Conservation (phyloP, 2,797 vertebrate genomes). For the Malacoctenus gilli region DNA sequence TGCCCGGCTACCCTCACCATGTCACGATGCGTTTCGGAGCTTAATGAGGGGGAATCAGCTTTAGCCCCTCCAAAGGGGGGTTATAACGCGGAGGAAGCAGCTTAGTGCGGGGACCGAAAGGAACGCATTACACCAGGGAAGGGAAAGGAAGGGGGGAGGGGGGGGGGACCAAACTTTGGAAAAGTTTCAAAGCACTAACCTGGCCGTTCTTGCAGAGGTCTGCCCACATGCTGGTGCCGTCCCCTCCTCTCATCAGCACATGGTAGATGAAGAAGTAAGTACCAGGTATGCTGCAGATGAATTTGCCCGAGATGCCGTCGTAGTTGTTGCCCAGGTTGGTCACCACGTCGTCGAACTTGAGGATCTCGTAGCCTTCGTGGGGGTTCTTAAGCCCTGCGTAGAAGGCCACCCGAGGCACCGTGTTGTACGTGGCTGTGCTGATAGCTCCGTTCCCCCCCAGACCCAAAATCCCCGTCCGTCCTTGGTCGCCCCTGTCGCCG, state of each 20-base stretch:
- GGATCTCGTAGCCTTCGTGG: conserved; percentile 97
- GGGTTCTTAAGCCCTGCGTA: conserved; percentile 97
- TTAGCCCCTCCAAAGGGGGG: no score
- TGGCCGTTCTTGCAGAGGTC: conserved; percentile 99
- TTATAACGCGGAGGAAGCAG: no score
- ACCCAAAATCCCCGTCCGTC: conserved; percentile 88
- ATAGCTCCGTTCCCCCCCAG: conserved; percentile 89
- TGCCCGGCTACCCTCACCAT: conserved; percentile 42
- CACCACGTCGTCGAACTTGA: conserved; percentile 98
- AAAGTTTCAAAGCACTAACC: conserved; percentile 81
- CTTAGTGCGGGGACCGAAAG: no score
- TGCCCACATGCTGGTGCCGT: conserved; percentile 99
- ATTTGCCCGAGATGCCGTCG: conserved; percentile 93
- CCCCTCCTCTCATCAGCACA: conserved; percentile 97
- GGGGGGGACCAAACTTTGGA: conserved; percentile 11
- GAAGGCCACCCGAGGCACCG: conserved; percentile 93
- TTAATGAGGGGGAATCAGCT: no score
- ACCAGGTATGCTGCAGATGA: conserved; percentile 95
- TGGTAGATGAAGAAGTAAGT: conserved; percentile 99
- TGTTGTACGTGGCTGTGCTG: conserved; percentile 95
- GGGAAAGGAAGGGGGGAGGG: no score
- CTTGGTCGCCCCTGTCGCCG: conserved; percentile 88
- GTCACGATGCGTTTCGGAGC: conserved; percentile 33
- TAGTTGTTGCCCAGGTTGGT: conserved; percentile 98
- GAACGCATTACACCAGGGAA: no score